A percentile compares a stretch with the other conserved stretches of the same genome.
These are phyloP conservation scores for Pollimyrus isidori DNA, from an alignment of 2,113 vertebrate genomes.

Conservation along the genomic window DNA sequence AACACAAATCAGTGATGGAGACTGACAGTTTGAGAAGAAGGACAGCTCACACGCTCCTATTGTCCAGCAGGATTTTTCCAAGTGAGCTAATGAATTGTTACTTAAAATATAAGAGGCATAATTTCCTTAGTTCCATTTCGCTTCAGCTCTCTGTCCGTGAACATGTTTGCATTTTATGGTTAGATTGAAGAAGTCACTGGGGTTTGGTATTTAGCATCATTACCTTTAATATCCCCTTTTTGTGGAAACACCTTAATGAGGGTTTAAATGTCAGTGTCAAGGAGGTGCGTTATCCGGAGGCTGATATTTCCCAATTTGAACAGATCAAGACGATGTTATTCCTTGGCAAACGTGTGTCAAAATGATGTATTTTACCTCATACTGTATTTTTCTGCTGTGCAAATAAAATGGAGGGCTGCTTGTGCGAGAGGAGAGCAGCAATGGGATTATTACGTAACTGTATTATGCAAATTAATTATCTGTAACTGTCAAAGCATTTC, in stretches of 20 bases:
- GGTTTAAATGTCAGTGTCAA: background rate
- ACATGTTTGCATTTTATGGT: background rate
- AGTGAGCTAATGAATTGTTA: background rate
- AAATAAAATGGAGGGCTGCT: background rate
- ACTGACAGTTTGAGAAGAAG: background rate
- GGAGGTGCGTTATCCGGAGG: background rate
- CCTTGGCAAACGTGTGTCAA: background rate
- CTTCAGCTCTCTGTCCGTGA: background rate
- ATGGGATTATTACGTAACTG: slow-evolving; percentile 9
- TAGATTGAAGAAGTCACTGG: background rate
- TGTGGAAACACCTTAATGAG: background rate
- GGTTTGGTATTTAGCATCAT: background rate
- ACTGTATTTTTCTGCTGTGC: background rate
- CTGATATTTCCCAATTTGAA: background rate
- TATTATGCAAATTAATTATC: slow-evolving; percentile 10
- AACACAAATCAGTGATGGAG: background rate
- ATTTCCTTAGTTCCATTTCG: background rate
- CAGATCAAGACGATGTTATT: background rate
- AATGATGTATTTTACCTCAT: background rate
- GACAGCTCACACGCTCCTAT: background rate
- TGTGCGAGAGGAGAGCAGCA: background rate
- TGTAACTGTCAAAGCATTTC: slow-evolving; percentile 9
- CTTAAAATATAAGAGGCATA: background rate
- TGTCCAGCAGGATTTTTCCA: background rate
- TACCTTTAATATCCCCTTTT: background rate